Percentiles rank a stretch among this genome's conserved stretches.
Evolutionary conservation across 2,113 vertebrate species (phyloP).

Genomic region (Gasterosteus aculeatus): DNA sequence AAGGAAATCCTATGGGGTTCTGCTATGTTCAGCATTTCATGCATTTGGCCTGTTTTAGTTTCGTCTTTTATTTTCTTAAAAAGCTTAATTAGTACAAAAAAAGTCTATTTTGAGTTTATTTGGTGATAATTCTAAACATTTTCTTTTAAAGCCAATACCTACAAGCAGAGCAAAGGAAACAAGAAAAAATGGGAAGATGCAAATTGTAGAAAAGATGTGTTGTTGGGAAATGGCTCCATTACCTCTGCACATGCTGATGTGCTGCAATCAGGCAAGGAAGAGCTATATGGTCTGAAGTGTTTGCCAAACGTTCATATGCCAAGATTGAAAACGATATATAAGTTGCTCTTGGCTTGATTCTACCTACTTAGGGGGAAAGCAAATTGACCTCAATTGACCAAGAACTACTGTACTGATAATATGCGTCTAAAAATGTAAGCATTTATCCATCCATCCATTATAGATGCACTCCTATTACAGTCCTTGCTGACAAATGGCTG

Average conservation of each 20-base stretch:
- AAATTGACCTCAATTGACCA: neutral
- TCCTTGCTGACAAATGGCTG: neutral
- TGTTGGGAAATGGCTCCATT: slow-evolving; percentile 12
- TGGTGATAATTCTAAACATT: neutral
- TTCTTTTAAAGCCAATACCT: neutral
- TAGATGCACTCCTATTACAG: neutral
- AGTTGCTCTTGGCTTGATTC: slow-evolving; percentile 37
- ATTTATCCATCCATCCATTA: slow-evolving; percentile 7
- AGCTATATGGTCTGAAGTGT: neutral
- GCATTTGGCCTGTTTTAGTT: neutral
- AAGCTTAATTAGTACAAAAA: neutral
- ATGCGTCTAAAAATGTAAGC: slow-evolving; percentile 11
- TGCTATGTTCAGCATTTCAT: neutral
- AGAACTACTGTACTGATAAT: neutral
- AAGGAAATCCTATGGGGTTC: neutral
- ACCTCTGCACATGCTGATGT: slow-evolving; percentile 7
- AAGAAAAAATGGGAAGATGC: neutral
- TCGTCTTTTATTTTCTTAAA: neutral
- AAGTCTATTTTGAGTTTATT: neutral
- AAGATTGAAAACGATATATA: slow-evolving; percentile 1
- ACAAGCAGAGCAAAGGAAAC: neutral
- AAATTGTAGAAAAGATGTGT: neutral
- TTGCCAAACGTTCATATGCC: neutral
- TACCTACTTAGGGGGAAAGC: slow-evolving; percentile 8
- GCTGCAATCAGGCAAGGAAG: slow-evolving; percentile 35